phyloP scores from a whole-genome alignment of 1,140 invertebrate genomes.

The Polypedilum pembai region DNA sequence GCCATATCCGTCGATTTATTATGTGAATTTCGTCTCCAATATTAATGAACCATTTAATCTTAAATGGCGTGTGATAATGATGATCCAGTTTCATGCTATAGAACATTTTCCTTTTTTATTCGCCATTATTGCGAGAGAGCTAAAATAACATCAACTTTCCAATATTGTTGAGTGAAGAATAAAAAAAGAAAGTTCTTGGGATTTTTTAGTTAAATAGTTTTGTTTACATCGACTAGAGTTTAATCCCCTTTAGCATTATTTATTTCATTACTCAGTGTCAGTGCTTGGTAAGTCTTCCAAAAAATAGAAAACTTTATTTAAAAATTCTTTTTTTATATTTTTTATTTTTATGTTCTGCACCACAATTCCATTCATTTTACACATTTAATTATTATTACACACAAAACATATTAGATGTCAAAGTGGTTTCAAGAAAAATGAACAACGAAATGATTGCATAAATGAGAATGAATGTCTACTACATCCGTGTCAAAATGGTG shows the following conservation, averaged over 20 bases:
- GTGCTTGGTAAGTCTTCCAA: background rate
- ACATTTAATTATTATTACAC: background rate
- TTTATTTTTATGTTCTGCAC: background rate
- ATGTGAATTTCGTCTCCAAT: background rate
- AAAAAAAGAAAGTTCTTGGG: too few species aligned
- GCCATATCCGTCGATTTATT: conserved; percentile 17
- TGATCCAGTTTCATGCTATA: conserved; percentile 4
- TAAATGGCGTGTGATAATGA: conserved; percentile 27
- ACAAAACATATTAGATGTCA: conserved; percentile 54
- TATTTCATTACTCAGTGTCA: conserved; percentile 2
- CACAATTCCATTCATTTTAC: background rate
- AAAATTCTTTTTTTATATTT: too few species aligned
- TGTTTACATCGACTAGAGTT: background rate
- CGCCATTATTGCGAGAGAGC: background rate
- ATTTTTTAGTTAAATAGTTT: background rate
- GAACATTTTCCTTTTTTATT: background rate
- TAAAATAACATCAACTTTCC: too few species aligned
- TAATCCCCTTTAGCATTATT: background rate
- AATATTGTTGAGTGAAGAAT: too few species aligned
- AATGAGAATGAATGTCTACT: conserved; percentile 68
- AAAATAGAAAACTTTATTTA: too few species aligned
- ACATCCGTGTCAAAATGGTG: conserved; percentile 64
- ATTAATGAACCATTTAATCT: conserved; percentile 28
- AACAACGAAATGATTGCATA: conserved; percentile 54
- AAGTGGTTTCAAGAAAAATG: conserved; percentile 51